These are phyloP conservation scores for Stenichneumon culpator DNA, from an alignment of 2,888 invertebrate genomes.

Conservation along the genomic window DNA sequence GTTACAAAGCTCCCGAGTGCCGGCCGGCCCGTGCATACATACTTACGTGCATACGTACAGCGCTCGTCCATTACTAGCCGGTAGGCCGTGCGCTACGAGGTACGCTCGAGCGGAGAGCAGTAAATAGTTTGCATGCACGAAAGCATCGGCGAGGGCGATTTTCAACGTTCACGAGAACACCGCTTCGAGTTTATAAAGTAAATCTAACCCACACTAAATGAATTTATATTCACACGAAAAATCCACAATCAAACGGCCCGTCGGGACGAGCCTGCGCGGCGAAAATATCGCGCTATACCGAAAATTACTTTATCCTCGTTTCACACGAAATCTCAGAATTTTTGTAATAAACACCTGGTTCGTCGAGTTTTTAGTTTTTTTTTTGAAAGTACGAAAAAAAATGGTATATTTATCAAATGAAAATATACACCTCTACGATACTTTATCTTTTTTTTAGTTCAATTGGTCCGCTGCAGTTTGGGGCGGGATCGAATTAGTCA, in stretches of 20 bases:
- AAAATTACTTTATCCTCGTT: constrained; percentile 41
- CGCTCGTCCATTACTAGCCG: constrained; percentile 20
- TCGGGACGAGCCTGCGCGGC: not conserved
- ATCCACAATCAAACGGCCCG: constrained; percentile 7
- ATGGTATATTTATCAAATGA: not conserved
- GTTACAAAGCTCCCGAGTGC: constrained; percentile 69
- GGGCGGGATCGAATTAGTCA: too few species aligned
- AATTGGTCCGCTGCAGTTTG: too few species aligned
- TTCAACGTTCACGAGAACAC: constrained; percentile 60
- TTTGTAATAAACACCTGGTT: not conserved
- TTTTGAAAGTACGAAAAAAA: not conserved
- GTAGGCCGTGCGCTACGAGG: constrained; percentile 30
- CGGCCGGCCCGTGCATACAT: constrained; percentile 37
- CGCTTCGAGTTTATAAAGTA: constrained; percentile 65
- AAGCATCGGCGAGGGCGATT: constrained; percentile 37
- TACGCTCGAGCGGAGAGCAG: constrained; percentile 36
- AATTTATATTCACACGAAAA: constrained; percentile 57
- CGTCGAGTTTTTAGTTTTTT: not conserved
- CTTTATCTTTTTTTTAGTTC: too few species aligned
- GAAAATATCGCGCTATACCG: not conserved
- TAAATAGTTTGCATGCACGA: constrained; percentile 66
- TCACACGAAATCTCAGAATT: constrained; percentile 7
- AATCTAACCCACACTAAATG: constrained; percentile 60
- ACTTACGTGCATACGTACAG: constrained; percentile 12
- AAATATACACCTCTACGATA: too few species aligned